phyloP scores from a whole-genome alignment of 2,888 invertebrate species.

The Orchestes rusci region DNA sequence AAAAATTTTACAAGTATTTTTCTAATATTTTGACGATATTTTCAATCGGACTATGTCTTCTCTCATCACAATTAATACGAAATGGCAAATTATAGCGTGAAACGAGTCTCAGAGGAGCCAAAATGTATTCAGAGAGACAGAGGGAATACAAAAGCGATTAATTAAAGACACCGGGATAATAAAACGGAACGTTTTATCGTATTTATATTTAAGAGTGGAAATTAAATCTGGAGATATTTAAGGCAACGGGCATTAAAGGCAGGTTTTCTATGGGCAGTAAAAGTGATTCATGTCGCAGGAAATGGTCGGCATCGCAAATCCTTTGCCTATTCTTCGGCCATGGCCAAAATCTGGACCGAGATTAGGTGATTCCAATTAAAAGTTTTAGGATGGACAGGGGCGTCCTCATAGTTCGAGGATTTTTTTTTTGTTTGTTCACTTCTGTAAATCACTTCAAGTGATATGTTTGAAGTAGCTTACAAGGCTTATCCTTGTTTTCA shows the following conservation, averaged over 20 bases:
- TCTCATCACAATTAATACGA: no score
- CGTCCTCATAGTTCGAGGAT: no score
- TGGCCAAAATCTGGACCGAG: constrained; percentile 19
- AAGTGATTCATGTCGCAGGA: constrained; percentile 46
- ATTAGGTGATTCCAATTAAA: constrained; percentile 19
- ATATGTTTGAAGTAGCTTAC: no score
- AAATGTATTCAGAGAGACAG: constrained; percentile 29
- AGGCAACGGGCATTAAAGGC: constrained; percentile 36
- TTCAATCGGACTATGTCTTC: no score
- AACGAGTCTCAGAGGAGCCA: constrained; percentile 22
- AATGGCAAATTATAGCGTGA: constrained; percentile 26
- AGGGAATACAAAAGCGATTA: constrained; percentile 29
- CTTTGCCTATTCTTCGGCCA: constrained; percentile 38
- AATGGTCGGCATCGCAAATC: constrained; percentile 45
- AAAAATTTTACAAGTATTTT: no score
- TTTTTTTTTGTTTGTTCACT: no score
- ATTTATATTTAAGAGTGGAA: constrained; percentile 39
- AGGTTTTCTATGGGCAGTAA: constrained; percentile 41
- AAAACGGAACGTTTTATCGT: constrained; percentile 31
- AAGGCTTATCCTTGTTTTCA: no score
- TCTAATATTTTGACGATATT: no score
- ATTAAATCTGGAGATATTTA: constrained; percentile 41
- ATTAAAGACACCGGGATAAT: constrained; percentile 29
- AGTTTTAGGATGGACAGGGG: constrained; percentile 7
- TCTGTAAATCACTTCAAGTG: no score